phyloP scores from a whole-genome alignment of 2,113 vertebrate genomes.

The Mellivora capensis region DNA sequence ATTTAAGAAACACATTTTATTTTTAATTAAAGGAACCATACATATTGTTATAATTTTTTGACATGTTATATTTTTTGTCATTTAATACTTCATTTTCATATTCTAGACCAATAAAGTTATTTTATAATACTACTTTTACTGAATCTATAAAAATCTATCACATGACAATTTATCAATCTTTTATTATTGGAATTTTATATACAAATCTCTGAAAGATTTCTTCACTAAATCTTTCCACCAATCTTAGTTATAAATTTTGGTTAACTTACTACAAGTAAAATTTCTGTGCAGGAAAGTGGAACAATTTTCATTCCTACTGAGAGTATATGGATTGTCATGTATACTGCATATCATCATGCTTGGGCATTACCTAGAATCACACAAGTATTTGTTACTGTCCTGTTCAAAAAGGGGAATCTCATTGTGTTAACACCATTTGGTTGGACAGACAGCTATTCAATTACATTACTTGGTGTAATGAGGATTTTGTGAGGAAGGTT shows the following conservation, averaged over 20 bases:
- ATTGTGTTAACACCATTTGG: not conserved
- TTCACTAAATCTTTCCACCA: not conserved
- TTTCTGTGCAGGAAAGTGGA: not conserved
- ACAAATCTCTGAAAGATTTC: not conserved
- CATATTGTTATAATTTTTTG: not conserved
- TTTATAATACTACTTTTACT: conserved; percentile 21
- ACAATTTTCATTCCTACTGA: not conserved
- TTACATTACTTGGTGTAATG: not conserved
- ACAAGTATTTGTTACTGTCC: not conserved
- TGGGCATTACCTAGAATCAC: not conserved
- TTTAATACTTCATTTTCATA: not conserved
- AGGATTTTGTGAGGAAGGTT: not conserved
- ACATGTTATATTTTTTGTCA: not conserved
- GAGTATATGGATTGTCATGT: not conserved
- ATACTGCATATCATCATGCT: not conserved
- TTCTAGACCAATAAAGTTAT: not conserved
- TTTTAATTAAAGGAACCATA: not conserved
- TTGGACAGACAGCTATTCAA: not conserved
- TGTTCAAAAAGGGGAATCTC: not conserved
- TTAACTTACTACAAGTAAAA: not conserved
- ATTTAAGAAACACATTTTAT: not conserved
- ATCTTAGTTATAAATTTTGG: not conserved
- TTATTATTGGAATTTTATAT: not conserved
- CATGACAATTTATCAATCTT: not conserved
- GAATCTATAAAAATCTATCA: not conserved